Base-by-base conservation (phyloP, 2,113 vertebrate genomes). In the Tylochromis polylepis region DNA sequence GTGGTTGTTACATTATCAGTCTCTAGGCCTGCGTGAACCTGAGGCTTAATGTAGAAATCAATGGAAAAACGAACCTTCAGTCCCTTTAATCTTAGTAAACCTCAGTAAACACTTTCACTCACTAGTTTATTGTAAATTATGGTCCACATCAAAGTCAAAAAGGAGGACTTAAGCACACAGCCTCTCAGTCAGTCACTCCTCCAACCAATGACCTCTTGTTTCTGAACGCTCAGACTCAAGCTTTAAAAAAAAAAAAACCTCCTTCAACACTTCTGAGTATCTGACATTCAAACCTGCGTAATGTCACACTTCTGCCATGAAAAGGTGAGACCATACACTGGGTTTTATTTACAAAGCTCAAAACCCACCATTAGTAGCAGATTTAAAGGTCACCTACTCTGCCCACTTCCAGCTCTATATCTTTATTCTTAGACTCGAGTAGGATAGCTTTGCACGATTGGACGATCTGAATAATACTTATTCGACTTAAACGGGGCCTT, bases 401-500 rank as follows among this genome's bases (percentile, higher is more conserved):
- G 6, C 15, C 24, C 22, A 58, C 24, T 29, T 29, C 57, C 57
- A 58, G 57, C 57, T 58, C 57, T 27, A 29, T 27, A 29, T 29
- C 14, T 58, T 58, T 29, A 58, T 27, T 29, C 56, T 27, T 15
- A 15, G 34, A 57, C 18, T 41, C 24, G 0, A 75, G 15, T 46
- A 75, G 24, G 15, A 18, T 49, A 18, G 41, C 41, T 49, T 75
- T 49, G 9, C 3, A 75, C 49, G 22, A 49, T 6, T 29, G 41
- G 41, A 18, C 6, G 9, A 49, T 49, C 46, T 49, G 18, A 75
- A 27, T 27, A 75, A 11, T 1, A 27, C 5, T 29, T 20, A 0
- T 75, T 72, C 0, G 15, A 72, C 24, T 46, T 72, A 11, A 49
- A 29, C 41, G 0, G 22, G 46, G 22, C 24, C 41, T 5, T 20